These are phyloP conservation scores for Temnothorax nylanderi DNA, from an alignment of 1,140 invertebrate genomes.

Conservation along the genomic window DNA sequence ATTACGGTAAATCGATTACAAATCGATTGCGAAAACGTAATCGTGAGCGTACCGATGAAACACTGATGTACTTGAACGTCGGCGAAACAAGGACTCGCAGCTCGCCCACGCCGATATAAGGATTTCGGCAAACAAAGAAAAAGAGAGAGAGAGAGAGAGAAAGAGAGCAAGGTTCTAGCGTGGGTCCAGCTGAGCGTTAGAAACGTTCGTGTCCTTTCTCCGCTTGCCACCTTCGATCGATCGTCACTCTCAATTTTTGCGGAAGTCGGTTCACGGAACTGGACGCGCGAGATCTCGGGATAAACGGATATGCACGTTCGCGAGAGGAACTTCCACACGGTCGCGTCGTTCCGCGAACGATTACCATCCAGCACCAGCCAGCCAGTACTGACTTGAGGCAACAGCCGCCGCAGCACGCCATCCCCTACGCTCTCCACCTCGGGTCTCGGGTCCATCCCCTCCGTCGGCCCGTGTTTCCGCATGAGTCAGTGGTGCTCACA, in stretches of 20 bases:
- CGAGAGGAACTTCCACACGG: background rate
- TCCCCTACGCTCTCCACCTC: background rate
- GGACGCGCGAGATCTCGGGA: background rate
- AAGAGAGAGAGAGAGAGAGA: background rate
- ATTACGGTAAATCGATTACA: background rate
- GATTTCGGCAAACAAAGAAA: background rate
- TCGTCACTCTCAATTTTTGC: background rate
- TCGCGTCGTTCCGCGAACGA: background rate
- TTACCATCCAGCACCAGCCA: background rate
- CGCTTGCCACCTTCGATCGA: background rate
- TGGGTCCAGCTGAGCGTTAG: background rate
- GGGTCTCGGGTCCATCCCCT: constrained; percentile 60
- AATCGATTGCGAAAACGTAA: background rate
- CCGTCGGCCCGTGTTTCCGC: constrained; percentile 44
- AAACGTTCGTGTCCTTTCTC: background rate
- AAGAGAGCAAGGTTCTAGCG: background rate
- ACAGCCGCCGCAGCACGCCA: constrained; percentile 53
- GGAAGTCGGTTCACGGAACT: too few relatives aligned
- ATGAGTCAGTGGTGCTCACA: constrained; percentile 59
- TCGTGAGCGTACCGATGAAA: background rate
- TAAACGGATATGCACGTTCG: background rate
- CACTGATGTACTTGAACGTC: background rate
- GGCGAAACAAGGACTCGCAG: too few relatives aligned
- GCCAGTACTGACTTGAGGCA: background rate
- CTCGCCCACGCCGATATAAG: background rate